Evolutionary conservation across 2,113 vertebrate genomes (phyloP).

Genomic region (Dasyornis broadbenti): DNA sequence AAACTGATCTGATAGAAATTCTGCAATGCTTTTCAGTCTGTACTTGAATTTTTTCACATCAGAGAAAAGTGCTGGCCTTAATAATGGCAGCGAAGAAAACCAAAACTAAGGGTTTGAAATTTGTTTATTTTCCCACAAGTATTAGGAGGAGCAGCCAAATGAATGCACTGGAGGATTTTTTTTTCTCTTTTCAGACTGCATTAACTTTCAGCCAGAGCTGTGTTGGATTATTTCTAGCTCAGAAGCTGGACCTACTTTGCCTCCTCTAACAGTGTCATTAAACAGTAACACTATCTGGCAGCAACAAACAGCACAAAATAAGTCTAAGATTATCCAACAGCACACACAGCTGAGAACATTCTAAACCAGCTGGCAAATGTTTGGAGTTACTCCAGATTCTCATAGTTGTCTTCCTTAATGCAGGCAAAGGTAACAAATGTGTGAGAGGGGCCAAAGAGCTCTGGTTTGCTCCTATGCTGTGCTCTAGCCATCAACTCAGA

Average conservation of each 20-base stretch:
- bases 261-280: conserved; percentile 40
- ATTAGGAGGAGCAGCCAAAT: not conserved
- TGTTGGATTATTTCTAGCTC: conserved; percentile 18
- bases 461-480: not conserved
- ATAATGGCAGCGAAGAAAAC: not conserved
- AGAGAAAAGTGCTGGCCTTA: not conserved
- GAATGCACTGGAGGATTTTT: not conserved
- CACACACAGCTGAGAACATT: conserved; percentile 60
- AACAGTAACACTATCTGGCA: conserved; percentile 63
- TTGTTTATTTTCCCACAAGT: conserved; percentile 35
- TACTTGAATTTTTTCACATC: not conserved
- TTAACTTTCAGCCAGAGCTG: not conserved
- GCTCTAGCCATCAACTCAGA: not conserved
- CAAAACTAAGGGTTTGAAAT: not conserved
- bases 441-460: not conserved
- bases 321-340: conserved; percentile 52
- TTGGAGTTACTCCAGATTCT: conserved; percentile 48
- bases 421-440: conserved; percentile 8
- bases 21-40: not conserved
- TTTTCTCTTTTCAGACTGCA: conserved; percentile 1
- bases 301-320: conserved; percentile 45
- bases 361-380: conserved; percentile 58
- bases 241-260: conserved; percentile 49
- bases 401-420: conserved; percentile 5
- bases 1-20: not conserved